Percentiles rank a stretch among this genome's conserved stretches.
Evolutionary conservation across 1,140 invertebrate species (phyloP).

Genomic region (Heliconius himera): DNA sequence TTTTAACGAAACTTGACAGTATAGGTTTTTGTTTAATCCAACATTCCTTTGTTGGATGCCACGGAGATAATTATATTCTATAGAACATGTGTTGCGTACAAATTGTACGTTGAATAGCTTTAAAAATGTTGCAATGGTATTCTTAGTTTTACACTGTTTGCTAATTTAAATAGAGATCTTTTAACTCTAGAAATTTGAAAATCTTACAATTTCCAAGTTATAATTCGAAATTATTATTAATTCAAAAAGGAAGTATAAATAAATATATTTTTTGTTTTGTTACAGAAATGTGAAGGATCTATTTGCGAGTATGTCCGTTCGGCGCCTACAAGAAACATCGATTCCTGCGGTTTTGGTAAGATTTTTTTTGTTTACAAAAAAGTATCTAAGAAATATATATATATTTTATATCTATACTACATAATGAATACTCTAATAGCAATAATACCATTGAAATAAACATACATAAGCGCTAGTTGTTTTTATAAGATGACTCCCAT

Average conservation of each 20-base stretch:
- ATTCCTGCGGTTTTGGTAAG: constrained; percentile 85
- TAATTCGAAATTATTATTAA: no score
- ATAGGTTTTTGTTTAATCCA: constrained; percentile 3
- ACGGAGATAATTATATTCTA: not conserved
- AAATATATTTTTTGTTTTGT: constrained; percentile 35
- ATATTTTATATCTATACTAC: not conserved
- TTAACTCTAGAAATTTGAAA: no score
- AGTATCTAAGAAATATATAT: not conserved
- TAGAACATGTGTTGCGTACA: not conserved
- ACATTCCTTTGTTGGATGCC: not conserved
- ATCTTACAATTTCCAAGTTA: no score
- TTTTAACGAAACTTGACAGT: constrained; percentile 4
- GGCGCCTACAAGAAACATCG: constrained; percentile 84
- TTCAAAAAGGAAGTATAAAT: no score
- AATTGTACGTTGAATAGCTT: not conserved
- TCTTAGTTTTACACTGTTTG: not conserved
- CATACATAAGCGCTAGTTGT: not conserved
- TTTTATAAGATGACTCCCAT: not conserved
- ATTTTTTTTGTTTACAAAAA: constrained; percentile 11
- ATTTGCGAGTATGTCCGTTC: constrained; percentile 90
- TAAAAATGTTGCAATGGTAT: not conserved
- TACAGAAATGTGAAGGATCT: constrained; percentile 71
- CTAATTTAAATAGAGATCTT: no score
- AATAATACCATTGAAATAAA: not conserved
- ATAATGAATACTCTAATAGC: not conserved